Evolutionary conservation across 2,888 invertebrate genomes (phyloP).

Genomic region (Neoitamus cyanurus): DNA sequence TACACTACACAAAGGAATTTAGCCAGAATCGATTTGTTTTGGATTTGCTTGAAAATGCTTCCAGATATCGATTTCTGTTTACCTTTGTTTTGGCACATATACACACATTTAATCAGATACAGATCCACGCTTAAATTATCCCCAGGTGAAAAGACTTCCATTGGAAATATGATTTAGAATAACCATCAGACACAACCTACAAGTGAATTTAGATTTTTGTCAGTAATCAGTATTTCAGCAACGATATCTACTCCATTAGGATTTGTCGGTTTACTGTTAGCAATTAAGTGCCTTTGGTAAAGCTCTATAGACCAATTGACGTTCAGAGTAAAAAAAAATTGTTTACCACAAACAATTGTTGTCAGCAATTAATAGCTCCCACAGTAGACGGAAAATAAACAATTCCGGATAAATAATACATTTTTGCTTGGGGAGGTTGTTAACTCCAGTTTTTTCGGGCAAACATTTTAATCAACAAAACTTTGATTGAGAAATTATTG

Average conservation of each 20-base stretch:
- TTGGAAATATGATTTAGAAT: neutral
- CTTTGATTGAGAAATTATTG: constrained; percentile 14
- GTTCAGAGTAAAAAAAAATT: neutral
- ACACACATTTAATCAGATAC: too few species aligned
- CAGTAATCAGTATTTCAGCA: too few species aligned
- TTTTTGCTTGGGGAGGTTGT: neutral
- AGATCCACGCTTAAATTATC: too few species aligned
- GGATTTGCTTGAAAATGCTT: neutral
- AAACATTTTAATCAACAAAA: constrained; percentile 12
- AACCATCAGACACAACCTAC: neutral
- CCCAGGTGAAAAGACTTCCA: too few species aligned
- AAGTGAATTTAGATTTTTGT: neutral
- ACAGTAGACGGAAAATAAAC: neutral
- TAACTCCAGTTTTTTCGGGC: neutral
- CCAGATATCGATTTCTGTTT: neutral
- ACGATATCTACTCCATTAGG: neutral
- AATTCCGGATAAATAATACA: constrained; percentile 11
- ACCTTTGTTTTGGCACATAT: too few species aligned
- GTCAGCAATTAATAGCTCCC: neutral
- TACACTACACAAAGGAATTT: neutral
- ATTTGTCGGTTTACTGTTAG: neutral
- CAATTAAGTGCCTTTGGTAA: neutral
- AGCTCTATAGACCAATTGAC: neutral
- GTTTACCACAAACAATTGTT: neutral
- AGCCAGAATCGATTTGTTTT: neutral